These are phyloP conservation scores for Poeciliopsis turrubarensis DNA, from an alignment of 2,113 vertebrate species.

Conservation along the genomic window DNA sequence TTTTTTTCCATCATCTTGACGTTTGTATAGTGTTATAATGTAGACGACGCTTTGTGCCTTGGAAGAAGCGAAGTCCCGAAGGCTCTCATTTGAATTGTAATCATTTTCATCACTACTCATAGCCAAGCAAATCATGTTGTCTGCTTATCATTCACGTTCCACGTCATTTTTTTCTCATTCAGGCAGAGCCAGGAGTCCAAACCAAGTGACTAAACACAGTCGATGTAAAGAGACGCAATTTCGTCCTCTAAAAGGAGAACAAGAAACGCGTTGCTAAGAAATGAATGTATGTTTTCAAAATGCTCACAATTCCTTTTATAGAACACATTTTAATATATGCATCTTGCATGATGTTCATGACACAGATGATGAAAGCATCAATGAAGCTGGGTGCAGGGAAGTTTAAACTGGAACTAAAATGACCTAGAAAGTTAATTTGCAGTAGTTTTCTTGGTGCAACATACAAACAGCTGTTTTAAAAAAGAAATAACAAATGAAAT, in stretches of 20 bases:
- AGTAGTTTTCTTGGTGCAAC: too few relatives aligned
- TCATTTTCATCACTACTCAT: slow-evolving; percentile 26
- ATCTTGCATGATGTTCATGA: not conserved
- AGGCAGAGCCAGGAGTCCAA: slow-evolving; percentile 1
- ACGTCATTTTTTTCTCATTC: slow-evolving; percentile 13
- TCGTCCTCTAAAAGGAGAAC: not conserved
- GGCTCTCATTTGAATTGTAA: slow-evolving; percentile 5
- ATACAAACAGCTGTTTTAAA: not conserved
- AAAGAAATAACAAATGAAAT: not conserved
- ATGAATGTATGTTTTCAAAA: not conserved
- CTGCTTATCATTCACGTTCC: slow-evolving; percentile 19
- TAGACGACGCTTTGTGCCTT: slow-evolving; percentile 30
- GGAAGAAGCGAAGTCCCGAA: slow-evolving; percentile 6
- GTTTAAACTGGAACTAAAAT: not conserved
- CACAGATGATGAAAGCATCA: not conserved
- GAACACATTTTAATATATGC: not conserved
- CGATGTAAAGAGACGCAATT: not conserved
- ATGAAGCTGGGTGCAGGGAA: not conserved
- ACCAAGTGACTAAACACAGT: slow-evolving; percentile 1
- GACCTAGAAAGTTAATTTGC: too few relatives aligned
- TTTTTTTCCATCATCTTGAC: not conserved
- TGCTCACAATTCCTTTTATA: not conserved
- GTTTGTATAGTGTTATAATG: slow-evolving; percentile 4
- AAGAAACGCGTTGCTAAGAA: not conserved
- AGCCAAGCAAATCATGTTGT: not conserved